Conservation (phyloP, 2,113 vertebrate genomes). For the Clarias batrachus region DNA sequence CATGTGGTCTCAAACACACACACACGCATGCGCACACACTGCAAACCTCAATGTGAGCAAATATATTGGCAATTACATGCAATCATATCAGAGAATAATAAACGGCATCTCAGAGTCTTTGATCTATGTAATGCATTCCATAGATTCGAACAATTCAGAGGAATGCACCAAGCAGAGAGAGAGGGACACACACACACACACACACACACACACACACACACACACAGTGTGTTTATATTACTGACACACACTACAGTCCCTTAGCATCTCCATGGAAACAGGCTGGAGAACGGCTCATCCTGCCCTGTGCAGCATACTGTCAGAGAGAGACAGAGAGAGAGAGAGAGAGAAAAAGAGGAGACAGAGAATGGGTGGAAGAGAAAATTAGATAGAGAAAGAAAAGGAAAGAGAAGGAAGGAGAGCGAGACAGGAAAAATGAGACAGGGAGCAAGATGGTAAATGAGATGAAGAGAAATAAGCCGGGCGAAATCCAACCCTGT, state of each 20-base stretch:
- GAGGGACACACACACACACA: slow-evolving; percentile 21
- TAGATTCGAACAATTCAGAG: slow-evolving; percentile 33
- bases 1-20: slow-evolving; percentile 58
- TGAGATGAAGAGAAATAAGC: slow-evolving; percentile 5
- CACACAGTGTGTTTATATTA: slow-evolving; percentile 34
- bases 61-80: background rate
- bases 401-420: background rate
- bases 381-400: background rate
- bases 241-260: slow-evolving; percentile 42
- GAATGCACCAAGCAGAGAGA: slow-evolving; percentile 30
- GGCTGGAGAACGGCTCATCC: slow-evolving; percentile 47
- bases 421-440: slow-evolving; percentile 6
- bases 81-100: slow-evolving; percentile 6
- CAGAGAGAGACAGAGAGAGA: slow-evolving; percentile 21
- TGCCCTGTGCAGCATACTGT: slow-evolving; percentile 46
- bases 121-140: slow-evolving; percentile 28
- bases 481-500: slow-evolving; percentile 3
- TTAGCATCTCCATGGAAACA: slow-evolving; percentile 55
- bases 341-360: slow-evolving; percentile 6
- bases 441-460: slow-evolving; percentile 13
- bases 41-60: background rate
- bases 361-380: background rate
- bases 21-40: background rate
- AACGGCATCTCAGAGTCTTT: slow-evolving; percentile 5
- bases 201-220: slow-evolving; percentile 29